Evolutionary conservation across 2,888 invertebrate species (phyloP), one percentile per base, ranked within the genome.

Genomic region (Cremastobaeus sp.): DNA sequence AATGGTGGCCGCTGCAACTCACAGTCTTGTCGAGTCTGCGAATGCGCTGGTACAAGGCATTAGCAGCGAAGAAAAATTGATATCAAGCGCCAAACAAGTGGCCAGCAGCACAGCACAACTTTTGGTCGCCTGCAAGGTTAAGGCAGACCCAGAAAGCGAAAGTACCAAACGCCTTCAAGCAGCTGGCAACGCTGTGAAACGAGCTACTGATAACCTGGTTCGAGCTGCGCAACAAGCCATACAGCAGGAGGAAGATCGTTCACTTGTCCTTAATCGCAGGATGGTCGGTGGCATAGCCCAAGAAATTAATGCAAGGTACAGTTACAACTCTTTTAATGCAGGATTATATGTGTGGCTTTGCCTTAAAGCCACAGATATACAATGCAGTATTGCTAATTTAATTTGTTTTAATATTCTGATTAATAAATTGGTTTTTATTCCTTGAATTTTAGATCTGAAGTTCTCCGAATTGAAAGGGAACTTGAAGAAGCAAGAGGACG

Each of bases 281-380:
- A 97, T 97, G 95, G 99, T 99, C 14, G 97, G 97, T 43, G 97
- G 97, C 15, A 97, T 98, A 85, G 97, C 97, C 4, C 98, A 98
- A 89, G 98, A 97, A 89, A 96, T 97, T 75, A 93, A 96, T 82
- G 96, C 96, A 8, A 72, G 72, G 72, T 72, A 64, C 25, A 25
- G n/a, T 35, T n/a, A n/a, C n/a, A n/a, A n/a, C n/a, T n/a, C n/a
- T n/a, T n/a, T n/a, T n/a, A n/a, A n/a, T n/a, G n/a, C n/a, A n/a
- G n/a, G n/a, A n/a, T n/a, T n/a, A n/a, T n/a, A n/a, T n/a, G n/a
- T n/a, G n/a, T n/a, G n/a, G n/a, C n/a, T n/a, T n/a, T n/a, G n/a
- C n/a, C n/a, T n/a, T n/a, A n/a, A n/a, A n/a, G n/a, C n/a, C n/a
- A n/a, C n/a, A n/a, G n/a, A n/a, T n/a, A n/a, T n/a, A n/a, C n/a